Conservation (phyloP, 37 sponge, comb jelly and placozoan species). For the Spongilla lacustris region DNA sequence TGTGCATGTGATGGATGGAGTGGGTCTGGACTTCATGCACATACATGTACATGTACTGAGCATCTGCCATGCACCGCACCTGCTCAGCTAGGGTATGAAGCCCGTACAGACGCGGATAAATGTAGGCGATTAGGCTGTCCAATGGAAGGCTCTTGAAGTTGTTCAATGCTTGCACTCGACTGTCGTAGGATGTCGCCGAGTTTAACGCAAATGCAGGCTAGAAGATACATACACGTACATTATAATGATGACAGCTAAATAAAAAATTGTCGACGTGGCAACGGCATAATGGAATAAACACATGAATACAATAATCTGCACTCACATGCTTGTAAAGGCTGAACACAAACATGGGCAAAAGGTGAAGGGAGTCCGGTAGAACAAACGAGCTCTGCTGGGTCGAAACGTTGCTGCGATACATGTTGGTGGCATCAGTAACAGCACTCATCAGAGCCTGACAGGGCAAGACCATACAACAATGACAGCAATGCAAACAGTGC, state of each 20-base stretch:
- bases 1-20: not conserved
- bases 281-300: too few species aligned
- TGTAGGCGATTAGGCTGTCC: slow-evolving; percentile 60
- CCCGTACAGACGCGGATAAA: slow-evolving; percentile 87
- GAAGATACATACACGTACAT: slow-evolving; percentile 8
- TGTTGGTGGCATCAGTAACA: slow-evolving; percentile 77
- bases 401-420: slow-evolving; percentile 63
- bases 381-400: slow-evolving; percentile 54
- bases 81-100: slow-evolving; percentile 73
- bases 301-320: not conserved
- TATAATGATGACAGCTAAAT: too few species aligned
- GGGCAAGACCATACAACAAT: not conserved
- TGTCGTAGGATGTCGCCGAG: slow-evolving; percentile 62
- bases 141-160: slow-evolving; percentile 84
- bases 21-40: not conserved
- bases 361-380: slow-evolving; percentile 77
- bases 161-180: slow-evolving; percentile 76
- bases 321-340: slow-evolving; percentile 79
- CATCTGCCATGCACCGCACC: too few species aligned
- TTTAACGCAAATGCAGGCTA: slow-evolving; percentile 85
- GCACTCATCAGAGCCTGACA: slow-evolving; percentile 82
- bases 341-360: slow-evolving; percentile 78
- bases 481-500: not conserved
- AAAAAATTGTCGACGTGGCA: too few species aligned
- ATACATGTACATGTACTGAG: not conserved